Evolutionary conservation across 2,888 invertebrate genomes (phyloP), one percentile per base, ranked within the genome.

Genomic region (Leucophenga montana): DNA sequence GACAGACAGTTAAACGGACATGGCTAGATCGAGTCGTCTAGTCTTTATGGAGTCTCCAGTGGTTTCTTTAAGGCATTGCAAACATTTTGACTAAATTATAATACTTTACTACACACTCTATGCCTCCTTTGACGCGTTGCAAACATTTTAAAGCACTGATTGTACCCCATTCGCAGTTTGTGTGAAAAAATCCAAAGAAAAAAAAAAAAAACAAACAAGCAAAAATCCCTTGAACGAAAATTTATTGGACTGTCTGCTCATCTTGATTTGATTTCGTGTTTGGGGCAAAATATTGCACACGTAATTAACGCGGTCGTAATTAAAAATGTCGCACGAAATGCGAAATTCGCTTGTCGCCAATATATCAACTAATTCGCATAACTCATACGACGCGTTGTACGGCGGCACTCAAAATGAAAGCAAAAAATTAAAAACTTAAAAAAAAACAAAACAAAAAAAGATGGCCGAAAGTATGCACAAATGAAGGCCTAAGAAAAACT

Each of bases 231-330:
- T 11, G 31, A 14, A 54, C 11, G 18, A 27, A n/a, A n/a, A 57
- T 57, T 57, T 57, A 57, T 57, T 14, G 3, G 11, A n/a, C 31
- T 57, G 57, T 57, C 57, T 20, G n/a, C 22, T 57, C 31, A 22
- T 4, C 13, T 57, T 31, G 31, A 31, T 57, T 27, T 66, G 56
- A 33, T 48, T 22, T 16, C 13, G 20, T 48, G 14, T 27, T 14
- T 44, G 16, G 13, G 61, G n/a, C 48, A 48, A 39, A 22, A 20
- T 31, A 39, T 56, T 20, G 56, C n/a, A 6, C 13, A 31, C 62
- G 68, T 66, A 72, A 72, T 72, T 72, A 72, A 46, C 72, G 69
- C 61, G 56, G 69, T 56, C 65, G 69, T 69, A 67, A 70, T 69
- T 72, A 70, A 65, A 70, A 68, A 67, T 68, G 56, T 70, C 66